phyloP scores from a whole-genome alignment of 2,888 invertebrate species.

The Drosophila anomelani region DNA sequence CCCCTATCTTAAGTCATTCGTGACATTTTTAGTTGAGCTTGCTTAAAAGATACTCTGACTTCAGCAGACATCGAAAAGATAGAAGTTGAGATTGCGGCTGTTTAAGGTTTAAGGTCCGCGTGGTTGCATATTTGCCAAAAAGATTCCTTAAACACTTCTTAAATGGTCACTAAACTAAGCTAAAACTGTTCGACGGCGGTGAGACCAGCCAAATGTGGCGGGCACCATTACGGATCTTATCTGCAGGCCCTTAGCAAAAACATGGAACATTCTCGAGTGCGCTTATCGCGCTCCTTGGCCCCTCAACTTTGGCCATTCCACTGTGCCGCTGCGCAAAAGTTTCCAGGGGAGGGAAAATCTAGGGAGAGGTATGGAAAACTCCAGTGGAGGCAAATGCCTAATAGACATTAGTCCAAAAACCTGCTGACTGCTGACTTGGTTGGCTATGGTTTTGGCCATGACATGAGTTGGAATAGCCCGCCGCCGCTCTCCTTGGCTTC shows the following conservation, averaged over 20 bases:
- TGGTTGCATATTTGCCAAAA: constrained; percentile 3
- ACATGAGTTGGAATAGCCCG: background rate
- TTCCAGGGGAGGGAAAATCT: background rate
- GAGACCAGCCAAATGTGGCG: constrained; percentile 26
- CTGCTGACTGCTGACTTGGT: constrained; percentile 6
- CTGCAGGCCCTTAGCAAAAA: constrained; percentile 44
- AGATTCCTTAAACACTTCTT: constrained; percentile 25
- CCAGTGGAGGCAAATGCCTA: constrained; percentile 38
- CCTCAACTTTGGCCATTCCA: constrained; percentile 45
- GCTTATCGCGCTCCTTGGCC: constrained; percentile 45
- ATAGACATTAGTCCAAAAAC: constrained; percentile 65
- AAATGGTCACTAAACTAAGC: constrained; percentile 32
- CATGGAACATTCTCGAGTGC: constrained; percentile 51
- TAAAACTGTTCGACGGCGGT: constrained; percentile 5
- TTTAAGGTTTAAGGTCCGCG: constrained; percentile 1
- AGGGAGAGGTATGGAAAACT: background rate
- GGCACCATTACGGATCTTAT: constrained; percentile 43
- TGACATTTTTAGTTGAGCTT: background rate
- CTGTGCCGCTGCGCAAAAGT: constrained; percentile 28
- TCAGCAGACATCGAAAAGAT: background rate
- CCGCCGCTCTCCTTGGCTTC: constrained; percentile 6
- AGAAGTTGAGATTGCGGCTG: background rate
- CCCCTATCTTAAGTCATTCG: background rate
- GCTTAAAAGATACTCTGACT: background rate
- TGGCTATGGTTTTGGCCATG: constrained; percentile 5